phyloP scores from a whole-genome alignment of 1,140 invertebrate species.

The Chrysomallon squamiferum region DNA sequence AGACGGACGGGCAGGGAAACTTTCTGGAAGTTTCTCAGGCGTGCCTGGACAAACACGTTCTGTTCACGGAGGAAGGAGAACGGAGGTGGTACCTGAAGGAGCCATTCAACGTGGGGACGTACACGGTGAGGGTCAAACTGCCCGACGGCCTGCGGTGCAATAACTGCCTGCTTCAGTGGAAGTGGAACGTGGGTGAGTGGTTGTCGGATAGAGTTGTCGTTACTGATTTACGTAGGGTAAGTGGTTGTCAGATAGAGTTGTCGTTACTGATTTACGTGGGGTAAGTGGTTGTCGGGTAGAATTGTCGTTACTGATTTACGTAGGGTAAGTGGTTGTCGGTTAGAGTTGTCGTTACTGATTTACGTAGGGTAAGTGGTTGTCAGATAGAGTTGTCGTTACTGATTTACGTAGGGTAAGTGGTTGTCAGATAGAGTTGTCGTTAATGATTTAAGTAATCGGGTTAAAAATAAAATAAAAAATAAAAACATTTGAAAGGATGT shows the following conservation, averaged over 20 bases:
- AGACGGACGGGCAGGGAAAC: conserved; percentile 16
- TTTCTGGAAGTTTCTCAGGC: conserved; percentile 62
- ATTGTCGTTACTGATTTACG: neutral
- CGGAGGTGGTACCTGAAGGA: conserved; percentile 26
- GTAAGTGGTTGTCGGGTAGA: neutral
- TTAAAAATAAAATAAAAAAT: too few species aligned
- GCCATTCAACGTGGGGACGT: conserved; percentile 15
- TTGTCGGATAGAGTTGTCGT: neutral
- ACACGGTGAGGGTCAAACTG: conserved; percentile 20
- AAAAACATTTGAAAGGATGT: too few species aligned
- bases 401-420: neutral
- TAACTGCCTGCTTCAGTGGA: conserved; percentile 56
- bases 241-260: neutral
- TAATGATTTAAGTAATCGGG: neutral
- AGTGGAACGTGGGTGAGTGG: conserved; percentile 44
- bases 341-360: neutral
- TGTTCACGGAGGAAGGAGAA: conserved; percentile 65
- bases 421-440: neutral
- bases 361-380: neutral
- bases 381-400: neutral
- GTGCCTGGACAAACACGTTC: conserved; percentile 67
- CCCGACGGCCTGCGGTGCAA: conserved; percentile 38
- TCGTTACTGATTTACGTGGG: neutral
- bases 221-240: too few species aligned
- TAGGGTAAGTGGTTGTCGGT: neutral